Evolutionary conservation across 2,113 vertebrate genomes (phyloP).

Genomic region (Clupea harengus): DNA sequence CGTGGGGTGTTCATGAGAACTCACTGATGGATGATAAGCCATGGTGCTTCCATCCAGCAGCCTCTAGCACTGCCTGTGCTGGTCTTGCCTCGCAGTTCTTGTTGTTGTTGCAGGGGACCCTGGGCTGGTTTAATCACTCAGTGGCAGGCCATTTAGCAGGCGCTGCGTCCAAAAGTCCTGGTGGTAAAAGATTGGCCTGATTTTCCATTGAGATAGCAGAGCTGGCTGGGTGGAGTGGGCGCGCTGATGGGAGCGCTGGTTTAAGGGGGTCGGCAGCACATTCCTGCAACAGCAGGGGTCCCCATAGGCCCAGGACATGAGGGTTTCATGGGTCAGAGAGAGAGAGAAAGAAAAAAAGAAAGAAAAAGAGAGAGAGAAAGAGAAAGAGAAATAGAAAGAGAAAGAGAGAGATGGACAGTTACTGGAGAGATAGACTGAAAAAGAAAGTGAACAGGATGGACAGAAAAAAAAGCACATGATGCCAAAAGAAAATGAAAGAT

Average conservation of each 20-base stretch:
- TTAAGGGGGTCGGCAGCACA: slow-evolving; percentile 44
- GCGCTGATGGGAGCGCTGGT: slow-evolving; percentile 18
- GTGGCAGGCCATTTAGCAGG: background rate
- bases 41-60: background rate
- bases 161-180: background rate
- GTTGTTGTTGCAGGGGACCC: slow-evolving; percentile 20
- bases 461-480: background rate
- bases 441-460: background rate
- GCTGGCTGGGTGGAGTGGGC: slow-evolving; percentile 27
- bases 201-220: slow-evolving; percentile 31
- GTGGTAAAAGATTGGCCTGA: slow-evolving; percentile 20
- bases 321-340: slow-evolving; percentile 12
- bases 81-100: slow-evolving; percentile 29
- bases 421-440: background rate
- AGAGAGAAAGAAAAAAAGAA: background rate
- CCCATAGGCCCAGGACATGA: slow-evolving; percentile 6
- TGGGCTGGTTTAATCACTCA: slow-evolving; percentile 8
- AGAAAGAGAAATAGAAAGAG: background rate
- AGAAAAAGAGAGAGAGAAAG: background rate
- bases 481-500: background rate
- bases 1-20: background rate
- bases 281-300: slow-evolving; percentile 32
- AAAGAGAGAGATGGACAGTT: background rate
- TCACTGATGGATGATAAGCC: background rate
- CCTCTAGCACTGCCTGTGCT: slow-evolving; percentile 16